Percentiles rank a stretch among this genome's conserved stretches.
Conservation (phyloP, 92 coral and sea anemone genomes). For the Phymanthus crucifer region DNA sequence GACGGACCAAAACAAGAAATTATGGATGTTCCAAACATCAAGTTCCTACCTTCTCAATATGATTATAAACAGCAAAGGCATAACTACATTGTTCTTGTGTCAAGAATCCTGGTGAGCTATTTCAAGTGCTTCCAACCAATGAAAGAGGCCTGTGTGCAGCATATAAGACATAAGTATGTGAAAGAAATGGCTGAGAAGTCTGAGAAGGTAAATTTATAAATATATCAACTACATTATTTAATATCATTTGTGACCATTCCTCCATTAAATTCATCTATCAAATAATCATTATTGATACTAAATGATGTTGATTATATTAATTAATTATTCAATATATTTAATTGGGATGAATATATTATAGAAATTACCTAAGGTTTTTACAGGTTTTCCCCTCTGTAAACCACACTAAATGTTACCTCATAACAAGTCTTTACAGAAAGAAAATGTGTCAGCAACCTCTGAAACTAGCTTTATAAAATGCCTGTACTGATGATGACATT, state of each 20-base stretch:
- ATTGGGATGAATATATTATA: no score
- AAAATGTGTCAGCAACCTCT: no score
- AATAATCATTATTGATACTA: no score
- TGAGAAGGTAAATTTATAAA: constrained; percentile 39
- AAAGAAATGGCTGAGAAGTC: constrained; percentile 60
- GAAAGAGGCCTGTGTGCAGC: constrained; percentile 37
- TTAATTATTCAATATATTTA: no score
- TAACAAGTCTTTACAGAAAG: neutral
- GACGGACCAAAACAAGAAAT: constrained; percentile 29
- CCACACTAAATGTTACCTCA: no score
- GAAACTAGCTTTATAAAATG: no score
- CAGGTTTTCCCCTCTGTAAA: no score
- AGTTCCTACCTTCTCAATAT: constrained; percentile 42
- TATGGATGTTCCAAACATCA: constrained; percentile 50
- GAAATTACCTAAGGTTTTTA: no score
- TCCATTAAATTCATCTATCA: neutral
- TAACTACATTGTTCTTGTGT: constrained; percentile 55
- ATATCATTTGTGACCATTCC: neutral
- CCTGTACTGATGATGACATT: neutral
- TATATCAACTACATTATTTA: no score
- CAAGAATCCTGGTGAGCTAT: constrained; percentile 51
- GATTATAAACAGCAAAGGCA: constrained; percentile 51
- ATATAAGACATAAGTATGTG: constrained; percentile 56
- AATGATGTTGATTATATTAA: no score
- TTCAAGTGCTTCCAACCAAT: constrained; percentile 38